Evolutionary conservation across 2,888 invertebrate genomes (phyloP).

Genomic region (Caenorhabditis angaria): DNA sequence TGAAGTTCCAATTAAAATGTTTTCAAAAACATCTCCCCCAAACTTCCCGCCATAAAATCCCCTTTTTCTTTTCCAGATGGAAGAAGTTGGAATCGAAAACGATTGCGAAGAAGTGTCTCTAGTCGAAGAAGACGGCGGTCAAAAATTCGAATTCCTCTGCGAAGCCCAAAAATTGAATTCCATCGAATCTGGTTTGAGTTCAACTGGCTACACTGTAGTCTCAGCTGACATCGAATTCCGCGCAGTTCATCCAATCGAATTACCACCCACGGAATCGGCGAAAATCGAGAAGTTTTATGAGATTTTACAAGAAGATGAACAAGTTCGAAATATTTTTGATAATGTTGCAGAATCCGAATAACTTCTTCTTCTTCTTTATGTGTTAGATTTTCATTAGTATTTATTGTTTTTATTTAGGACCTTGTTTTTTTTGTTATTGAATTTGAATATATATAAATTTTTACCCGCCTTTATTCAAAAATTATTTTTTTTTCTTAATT

Average conservation of each 20-base stretch:
- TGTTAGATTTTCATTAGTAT: not conserved
- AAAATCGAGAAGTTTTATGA: conserved; percentile 55
- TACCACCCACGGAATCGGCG: conserved; percentile 41
- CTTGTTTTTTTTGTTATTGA: not conserved
- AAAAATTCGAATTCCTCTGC: conserved; percentile 58
- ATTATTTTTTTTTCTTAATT: not conserved
- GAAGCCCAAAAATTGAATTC: conserved; percentile 45
- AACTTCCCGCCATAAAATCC: not conserved
- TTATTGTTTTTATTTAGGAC: not conserved
- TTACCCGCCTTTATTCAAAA: not conserved
- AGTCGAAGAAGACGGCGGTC: conserved; percentile 44
- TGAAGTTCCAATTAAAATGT: too few relatives aligned
- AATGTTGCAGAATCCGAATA: conserved; percentile 33
- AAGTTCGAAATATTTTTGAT: conserved; percentile 50
- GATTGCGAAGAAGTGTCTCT: conserved; percentile 65
- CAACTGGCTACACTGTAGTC: conserved; percentile 43
- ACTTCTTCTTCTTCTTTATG: not conserved
- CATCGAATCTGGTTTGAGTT: conserved; percentile 48
- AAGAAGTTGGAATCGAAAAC: conserved; percentile 65
- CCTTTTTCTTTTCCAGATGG: conserved; percentile 43
- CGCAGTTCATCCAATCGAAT: conserved; percentile 49
- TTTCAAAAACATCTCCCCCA: not conserved
- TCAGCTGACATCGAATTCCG: conserved; percentile 53
- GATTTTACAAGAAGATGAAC: conserved; percentile 51
- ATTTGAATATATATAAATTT: not conserved